Percentiles rank a stretch among this genome's conserved stretches.
phyloP scores from a whole-genome alignment of 2,888 invertebrate genomes.

The Phengaris alcon region DNA sequence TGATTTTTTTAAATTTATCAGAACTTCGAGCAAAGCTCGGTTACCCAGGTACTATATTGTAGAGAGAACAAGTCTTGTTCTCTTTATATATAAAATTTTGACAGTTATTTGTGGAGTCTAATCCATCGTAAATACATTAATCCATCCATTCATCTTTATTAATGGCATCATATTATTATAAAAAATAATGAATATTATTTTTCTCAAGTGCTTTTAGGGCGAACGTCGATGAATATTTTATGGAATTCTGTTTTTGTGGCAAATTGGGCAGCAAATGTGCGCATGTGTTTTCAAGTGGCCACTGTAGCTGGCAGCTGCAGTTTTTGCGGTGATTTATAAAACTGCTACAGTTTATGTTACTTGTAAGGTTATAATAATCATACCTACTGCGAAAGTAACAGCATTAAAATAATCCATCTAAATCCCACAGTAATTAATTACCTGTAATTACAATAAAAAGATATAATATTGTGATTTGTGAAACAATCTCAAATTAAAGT shows the following conservation, averaged over 20 bases:
- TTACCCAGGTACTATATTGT: too few relatives aligned
- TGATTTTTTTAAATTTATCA: too few relatives aligned
- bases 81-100: too few relatives aligned
- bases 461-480: too few relatives aligned
- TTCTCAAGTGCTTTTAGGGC: background rate
- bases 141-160: too few relatives aligned
- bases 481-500: too few relatives aligned
- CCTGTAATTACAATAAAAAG: too few relatives aligned
- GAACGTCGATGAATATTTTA: slow-evolving; percentile 11
- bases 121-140: background rate
- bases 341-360: background rate
- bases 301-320: background rate
- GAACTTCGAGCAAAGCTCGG: too few relatives aligned
- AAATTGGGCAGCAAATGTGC: background rate
- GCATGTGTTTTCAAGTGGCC: slow-evolving; percentile 11
- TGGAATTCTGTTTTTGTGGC: background rate
- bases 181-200: too few relatives aligned
- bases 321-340: background rate
- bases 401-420: background rate
- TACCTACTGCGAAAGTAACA: background rate
- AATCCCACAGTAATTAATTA: too few relatives aligned
- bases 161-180: background rate
- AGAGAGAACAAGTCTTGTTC: too few relatives aligned
- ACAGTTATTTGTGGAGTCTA: background rate
- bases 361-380: too few relatives aligned